Percentiles rank a stretch among this genome's conserved stretches.
Evolutionary conservation across 2,113 vertebrate species (phyloP).

Genomic region (Brachypteracias leptosomus): DNA sequence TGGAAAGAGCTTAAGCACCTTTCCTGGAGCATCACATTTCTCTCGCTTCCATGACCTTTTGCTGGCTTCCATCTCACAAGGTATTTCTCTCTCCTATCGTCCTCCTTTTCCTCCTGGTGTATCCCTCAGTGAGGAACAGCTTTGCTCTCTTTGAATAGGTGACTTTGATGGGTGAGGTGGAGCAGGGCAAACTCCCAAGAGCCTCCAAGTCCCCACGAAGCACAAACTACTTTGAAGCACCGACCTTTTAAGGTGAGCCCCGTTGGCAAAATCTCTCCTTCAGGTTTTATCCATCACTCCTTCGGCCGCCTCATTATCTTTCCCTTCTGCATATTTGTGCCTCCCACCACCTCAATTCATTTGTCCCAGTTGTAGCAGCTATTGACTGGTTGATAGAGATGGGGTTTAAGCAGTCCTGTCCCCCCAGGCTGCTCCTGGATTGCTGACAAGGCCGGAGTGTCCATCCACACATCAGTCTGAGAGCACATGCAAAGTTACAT

Average conservation of each 20-base stretch:
- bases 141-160: not conserved
- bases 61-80: not conserved
- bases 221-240: not conserved
- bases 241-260: not conserved
- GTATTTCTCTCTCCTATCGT: not conserved
- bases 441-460: not conserved
- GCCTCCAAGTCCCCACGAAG: not conserved
- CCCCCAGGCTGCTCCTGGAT: not conserved
- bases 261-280: not conserved
- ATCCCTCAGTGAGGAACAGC: not conserved
- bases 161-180: not conserved
- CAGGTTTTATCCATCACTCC: not conserved
- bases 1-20: not conserved
- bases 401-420: not conserved
- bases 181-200: not conserved
- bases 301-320: not conserved
- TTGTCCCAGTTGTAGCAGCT: constrained; percentile 10
- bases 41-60: not conserved
- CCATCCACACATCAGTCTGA: constrained; percentile 21
- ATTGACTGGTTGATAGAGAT: not conserved
- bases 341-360: not conserved
- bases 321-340: not conserved
- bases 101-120: not conserved
- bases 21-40: not conserved
- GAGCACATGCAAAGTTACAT: constrained; percentile 6